Base-by-base conservation (phyloP, 2,888 invertebrate genomes). In the Oxystoma pomonae region DNA sequence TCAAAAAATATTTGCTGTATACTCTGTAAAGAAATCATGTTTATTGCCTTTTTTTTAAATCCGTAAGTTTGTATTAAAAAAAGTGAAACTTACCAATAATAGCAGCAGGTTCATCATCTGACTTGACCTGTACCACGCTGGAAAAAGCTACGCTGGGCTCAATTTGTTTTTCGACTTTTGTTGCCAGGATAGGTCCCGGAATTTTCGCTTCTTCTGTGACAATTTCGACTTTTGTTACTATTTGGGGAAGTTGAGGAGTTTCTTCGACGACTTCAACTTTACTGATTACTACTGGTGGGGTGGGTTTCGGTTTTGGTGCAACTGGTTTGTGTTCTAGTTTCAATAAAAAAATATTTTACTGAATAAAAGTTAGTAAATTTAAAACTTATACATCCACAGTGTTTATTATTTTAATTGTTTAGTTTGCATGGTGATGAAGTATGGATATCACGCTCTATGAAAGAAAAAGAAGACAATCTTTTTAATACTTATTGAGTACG, bases 41-140 rank as follows among this genome's bases (percentile, higher is more conserved):
- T n/a, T n/a, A n/a, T n/a, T n/a, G n/a, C n/a, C n/a, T n/a, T n/a
- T n/a, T n/a, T n/a, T n/a, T n/a, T n/a, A n/a, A n/a, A n/a, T n/a
- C n/a, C n/a, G n/a, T n/a, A n/a, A n/a, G n/a, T n/a, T n/a, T n/a
- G n/a, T n/a, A n/a, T n/a, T n/a, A n/a, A n/a, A n/a, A n/a, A n/a
- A n/a, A n/a, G n/a, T n/a, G n/a, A 35, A 12, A 35, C 35, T 35
- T 35, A 64, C 90, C 89, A 16, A 78, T 69, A 22, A 86, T 82
- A 57, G 85, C 78, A 55, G 86, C 83, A 16, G 87, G 86, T 65
- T 87, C 86, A 69, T 86, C 85, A 58, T 85, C 84, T 1, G 72
- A 68, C 62, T 74, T 75, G 1, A 74, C 71, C 60, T 74, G 69
- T 7, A 75, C 72, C 53, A 73, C 69, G 60, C 72, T 73, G 62